Evolutionary conservation across 1,140 invertebrate genomes (phyloP).

Genomic region (Triops longicaudatus): DNA sequence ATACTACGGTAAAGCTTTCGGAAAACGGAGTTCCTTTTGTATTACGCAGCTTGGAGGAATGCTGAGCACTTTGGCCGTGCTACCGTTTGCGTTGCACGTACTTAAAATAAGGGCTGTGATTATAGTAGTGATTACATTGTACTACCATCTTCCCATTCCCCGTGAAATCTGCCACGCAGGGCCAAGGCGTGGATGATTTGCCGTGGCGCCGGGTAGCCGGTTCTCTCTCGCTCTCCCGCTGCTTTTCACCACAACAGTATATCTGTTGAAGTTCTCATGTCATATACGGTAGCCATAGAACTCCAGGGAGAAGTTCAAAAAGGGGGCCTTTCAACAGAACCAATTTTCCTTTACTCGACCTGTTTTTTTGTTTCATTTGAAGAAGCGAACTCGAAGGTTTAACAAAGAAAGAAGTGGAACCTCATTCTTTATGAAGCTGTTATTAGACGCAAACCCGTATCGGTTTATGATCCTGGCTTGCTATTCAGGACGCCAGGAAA

Average conservation of each 20-base stretch:
- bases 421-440: background rate
- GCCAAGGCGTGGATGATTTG: conserved; percentile 10
- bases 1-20: background rate
- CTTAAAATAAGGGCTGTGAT: conserved; percentile 12
- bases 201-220: conserved; percentile 3
- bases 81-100: conserved; percentile 6
- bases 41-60: background rate
- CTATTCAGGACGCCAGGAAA: background rate
- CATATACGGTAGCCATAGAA: conserved; percentile 12
- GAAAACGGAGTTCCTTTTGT: background rate
- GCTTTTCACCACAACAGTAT: conserved; percentile 3
- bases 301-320: background rate
- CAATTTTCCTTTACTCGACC: background rate
- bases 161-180: conserved; percentile 9
- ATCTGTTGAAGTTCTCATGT: conserved; percentile 7
- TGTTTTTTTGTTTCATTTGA: background rate
- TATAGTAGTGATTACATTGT: conserved; percentile 1
- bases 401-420: background rate
- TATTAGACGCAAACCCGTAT: background rate
- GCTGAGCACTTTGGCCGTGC: background rate
- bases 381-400: background rate
- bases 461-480: background rate
- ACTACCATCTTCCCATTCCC: conserved; percentile 6
- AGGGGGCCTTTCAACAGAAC: background rate
- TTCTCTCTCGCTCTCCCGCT: conserved; percentile 2